These are phyloP conservation scores for Saccopteryx leptura DNA, from an alignment of 2,113 vertebrate genomes.

Conservation along the genomic window DNA sequence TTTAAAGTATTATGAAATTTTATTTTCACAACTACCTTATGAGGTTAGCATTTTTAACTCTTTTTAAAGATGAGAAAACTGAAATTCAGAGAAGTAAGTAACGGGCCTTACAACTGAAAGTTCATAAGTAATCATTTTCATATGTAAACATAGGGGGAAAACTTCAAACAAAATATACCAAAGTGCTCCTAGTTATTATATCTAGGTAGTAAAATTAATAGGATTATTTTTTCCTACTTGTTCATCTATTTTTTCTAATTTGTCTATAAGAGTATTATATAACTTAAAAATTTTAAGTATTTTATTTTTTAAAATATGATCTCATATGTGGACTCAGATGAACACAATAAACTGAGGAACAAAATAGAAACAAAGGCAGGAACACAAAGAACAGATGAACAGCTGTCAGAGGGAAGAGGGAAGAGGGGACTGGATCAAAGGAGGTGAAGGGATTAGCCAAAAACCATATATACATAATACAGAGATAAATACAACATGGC, in stretches of 20 bases:
- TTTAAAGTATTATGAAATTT: constrained; percentile 22
- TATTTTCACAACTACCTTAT: neutral
- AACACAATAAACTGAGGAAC: too few species aligned
- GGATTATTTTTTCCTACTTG: neutral
- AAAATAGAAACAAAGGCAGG: too few species aligned
- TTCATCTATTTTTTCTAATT: neutral
- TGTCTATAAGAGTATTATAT: neutral
- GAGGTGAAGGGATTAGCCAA: too few species aligned
- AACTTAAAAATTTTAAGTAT: neutral
- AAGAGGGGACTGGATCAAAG: too few species aligned
- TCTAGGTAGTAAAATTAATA: neutral
- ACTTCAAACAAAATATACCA: neutral
- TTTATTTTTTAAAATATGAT: neutral
- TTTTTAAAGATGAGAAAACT: constrained; percentile 40
- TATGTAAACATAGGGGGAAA: neutral
- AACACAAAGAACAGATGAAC: too few species aligned
- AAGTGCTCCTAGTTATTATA: neutral
- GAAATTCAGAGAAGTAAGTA: neutral
- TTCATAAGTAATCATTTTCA: neutral
- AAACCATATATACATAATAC: too few species aligned
- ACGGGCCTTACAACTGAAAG: neutral
- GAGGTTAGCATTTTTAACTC: constrained; percentile 3
- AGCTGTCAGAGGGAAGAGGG: too few species aligned
- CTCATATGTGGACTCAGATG: too few species aligned
- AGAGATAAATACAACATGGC: too few species aligned